Conservation (phyloP, 2,888 invertebrate genomes). For the Galerucella calmariensis region DNA sequence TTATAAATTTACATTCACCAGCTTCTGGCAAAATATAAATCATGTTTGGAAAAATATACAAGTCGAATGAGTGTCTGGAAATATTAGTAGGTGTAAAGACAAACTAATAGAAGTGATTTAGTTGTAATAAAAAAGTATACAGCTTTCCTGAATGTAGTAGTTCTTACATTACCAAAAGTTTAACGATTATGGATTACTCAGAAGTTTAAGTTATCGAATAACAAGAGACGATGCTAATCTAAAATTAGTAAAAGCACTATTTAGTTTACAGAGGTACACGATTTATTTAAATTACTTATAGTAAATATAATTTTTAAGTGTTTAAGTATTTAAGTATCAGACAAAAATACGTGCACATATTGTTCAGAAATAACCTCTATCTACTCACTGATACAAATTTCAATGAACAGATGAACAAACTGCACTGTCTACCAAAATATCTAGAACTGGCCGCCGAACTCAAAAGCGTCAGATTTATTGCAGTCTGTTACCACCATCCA, state of each 20-base stretch:
- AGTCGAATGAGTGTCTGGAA: background rate
- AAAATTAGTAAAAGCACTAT: no score
- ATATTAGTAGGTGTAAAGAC: background rate
- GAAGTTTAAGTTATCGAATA: background rate
- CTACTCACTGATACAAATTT: background rate
- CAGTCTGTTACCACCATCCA: background rate
- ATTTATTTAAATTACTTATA: no score
- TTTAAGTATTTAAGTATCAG: no score
- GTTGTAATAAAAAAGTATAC: background rate
- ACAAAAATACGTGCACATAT: no score
- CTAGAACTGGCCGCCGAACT: background rate
- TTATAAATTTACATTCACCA: conserved; percentile 11
- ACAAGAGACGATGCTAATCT: no score
- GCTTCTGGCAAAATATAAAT: background rate
- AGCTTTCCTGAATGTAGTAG: background rate
- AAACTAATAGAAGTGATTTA: background rate
- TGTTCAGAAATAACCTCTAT: no score
- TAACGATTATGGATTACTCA: background rate
- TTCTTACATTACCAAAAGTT: background rate
- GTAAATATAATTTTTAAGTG: no score
- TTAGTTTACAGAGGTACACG: no score
- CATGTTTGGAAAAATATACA: conserved; percentile 10
- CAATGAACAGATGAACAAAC: background rate
- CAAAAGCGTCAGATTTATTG: background rate
- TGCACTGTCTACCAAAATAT: background rate